Evolutionary conservation across 1,140 invertebrate genomes (phyloP), one percentile per base, ranked within the genome.

Genomic region (Nautilus pompilius): DNA sequence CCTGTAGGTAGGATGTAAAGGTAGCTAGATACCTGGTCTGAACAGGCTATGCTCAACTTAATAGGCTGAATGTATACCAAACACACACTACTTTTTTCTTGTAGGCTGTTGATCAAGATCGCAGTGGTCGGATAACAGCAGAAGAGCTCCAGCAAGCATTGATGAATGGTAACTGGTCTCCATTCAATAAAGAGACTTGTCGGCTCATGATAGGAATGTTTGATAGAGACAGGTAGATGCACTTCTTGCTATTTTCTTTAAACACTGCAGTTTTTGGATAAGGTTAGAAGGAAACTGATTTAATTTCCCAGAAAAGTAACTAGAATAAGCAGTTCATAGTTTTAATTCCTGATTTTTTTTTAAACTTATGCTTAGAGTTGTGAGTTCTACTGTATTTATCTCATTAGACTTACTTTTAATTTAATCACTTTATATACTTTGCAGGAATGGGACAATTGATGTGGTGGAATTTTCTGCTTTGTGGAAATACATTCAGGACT

Each of bases 401-500:
- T n/a, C n/a, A n/a, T n/a, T n/a, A n/a, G n/a, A n/a, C n/a, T n/a
- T n/a, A n/a, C n/a, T n/a, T n/a, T n/a, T n/a, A n/a, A n/a, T n/a
- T n/a, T 30, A 10, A 22, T 30, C 32, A 87, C 88, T 70, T 87
- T 84, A 60, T 60, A 68, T 71, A 41, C 32, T 67, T 82, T 83
- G 26, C 73, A 92, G 76, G 72, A 87, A 87, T 80, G 95, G 95
- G 32, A 91, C 91, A 3, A 95, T 99, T 60, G 92, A 88, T 71
- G 95, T 98, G 83, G 88, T 95, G 72, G 96, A 98, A 81, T 98
- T 99, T 86, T 90, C 91, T 54, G 90, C 93, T 10, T 81, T 99
- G 4, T 98, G 96, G 96, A 96, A 97, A 79, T 99, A 98, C 82
- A 91, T 98, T 0, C 93, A 92, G 17, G 93, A 98, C 75, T 99